phyloP scores from a whole-genome alignment of 2,888 invertebrate species.

The Chrysina gloriosa region DNA sequence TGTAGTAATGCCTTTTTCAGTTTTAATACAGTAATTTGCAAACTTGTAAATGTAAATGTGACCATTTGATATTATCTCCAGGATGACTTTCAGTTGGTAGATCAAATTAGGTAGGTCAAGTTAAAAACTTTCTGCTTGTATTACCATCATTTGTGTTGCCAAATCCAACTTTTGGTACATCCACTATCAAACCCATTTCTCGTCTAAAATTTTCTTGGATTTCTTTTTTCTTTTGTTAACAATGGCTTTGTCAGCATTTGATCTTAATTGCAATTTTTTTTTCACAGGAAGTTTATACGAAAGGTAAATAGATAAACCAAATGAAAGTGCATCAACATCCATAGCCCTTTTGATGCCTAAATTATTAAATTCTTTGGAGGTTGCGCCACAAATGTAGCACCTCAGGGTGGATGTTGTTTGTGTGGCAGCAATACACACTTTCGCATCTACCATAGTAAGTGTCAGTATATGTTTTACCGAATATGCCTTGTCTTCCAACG shows the following conservation, averaged over 20 bases:
- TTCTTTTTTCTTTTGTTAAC: slow-evolving; percentile 25
- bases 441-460: slow-evolving; percentile 53
- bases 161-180: slow-evolving; percentile 55
- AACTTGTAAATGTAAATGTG: slow-evolving; percentile 38
- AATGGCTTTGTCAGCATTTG: slow-evolving; percentile 36
- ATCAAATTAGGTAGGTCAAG: slow-evolving; percentile 46
- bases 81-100: too few species aligned
- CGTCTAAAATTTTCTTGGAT: slow-evolving; percentile 43
- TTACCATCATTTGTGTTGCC: too few species aligned
- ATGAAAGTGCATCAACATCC: slow-evolving; percentile 49
- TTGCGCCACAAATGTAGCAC: slow-evolving; percentile 52
- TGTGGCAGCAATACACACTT: slow-evolving; percentile 53
- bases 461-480: slow-evolving; percentile 39
- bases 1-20: slow-evolving; percentile 43
- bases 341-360: slow-evolving; percentile 39
- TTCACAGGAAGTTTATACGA: slow-evolving; percentile 55
- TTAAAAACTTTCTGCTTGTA: too few species aligned
- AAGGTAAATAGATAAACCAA: slow-evolving; percentile 55
- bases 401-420: slow-evolving; percentile 49
- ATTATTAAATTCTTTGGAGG: slow-evolving; percentile 51
- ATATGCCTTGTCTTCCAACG: background rate
- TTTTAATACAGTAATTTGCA: slow-evolving; percentile 48
- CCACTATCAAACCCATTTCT: slow-evolving; percentile 52
- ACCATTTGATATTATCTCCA: too few species aligned
- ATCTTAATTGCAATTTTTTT: slow-evolving; percentile 52